Conservation (phyloP, 2,888 invertebrate genomes). For the Chesias legatella region DNA sequence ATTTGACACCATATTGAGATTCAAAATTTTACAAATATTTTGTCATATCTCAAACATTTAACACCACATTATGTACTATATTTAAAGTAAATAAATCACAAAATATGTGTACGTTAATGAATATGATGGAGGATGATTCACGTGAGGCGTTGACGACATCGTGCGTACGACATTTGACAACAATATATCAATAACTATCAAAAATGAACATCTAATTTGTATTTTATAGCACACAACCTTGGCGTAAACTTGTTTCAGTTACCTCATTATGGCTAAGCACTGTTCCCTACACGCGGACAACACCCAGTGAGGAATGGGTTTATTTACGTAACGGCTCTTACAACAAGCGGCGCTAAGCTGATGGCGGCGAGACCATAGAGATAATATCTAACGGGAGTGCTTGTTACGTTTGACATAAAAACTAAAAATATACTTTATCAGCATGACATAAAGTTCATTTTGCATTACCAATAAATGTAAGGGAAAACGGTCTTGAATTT, state of each 20-base stretch:
- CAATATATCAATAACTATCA: slow-evolving; percentile 15
- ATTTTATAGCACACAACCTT: slow-evolving; percentile 69
- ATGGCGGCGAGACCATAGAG: too few relatives aligned
- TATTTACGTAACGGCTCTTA: neutral
- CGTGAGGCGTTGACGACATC: slow-evolving; percentile 1
- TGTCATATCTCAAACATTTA: slow-evolving; percentile 21
- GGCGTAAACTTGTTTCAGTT: slow-evolving; percentile 62
- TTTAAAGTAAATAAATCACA: slow-evolving; percentile 18
- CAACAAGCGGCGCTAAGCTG: neutral
- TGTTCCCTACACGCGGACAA: slow-evolving; percentile 47
- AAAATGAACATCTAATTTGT: slow-evolving; percentile 25
- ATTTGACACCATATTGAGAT: slow-evolving; percentile 32
- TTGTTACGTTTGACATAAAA: too few relatives aligned
- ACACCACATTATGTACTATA: slow-evolving; percentile 5
- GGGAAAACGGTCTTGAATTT: too few relatives aligned
- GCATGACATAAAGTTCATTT: too few relatives aligned
- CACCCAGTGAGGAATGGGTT: slow-evolving; percentile 34
- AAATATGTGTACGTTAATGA: slow-evolving; percentile 24
- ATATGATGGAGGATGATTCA: slow-evolving; percentile 9
- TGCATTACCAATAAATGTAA: too few relatives aligned
- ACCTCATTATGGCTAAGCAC: slow-evolving; percentile 54
- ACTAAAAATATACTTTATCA: too few relatives aligned
- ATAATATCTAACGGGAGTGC: too few relatives aligned
- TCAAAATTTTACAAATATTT: slow-evolving; percentile 27
- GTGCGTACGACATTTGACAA: slow-evolving; percentile 7